phyloP scores from a whole-genome alignment of 2,888 invertebrate genomes.

The Azorinus chamasolen region DNA sequence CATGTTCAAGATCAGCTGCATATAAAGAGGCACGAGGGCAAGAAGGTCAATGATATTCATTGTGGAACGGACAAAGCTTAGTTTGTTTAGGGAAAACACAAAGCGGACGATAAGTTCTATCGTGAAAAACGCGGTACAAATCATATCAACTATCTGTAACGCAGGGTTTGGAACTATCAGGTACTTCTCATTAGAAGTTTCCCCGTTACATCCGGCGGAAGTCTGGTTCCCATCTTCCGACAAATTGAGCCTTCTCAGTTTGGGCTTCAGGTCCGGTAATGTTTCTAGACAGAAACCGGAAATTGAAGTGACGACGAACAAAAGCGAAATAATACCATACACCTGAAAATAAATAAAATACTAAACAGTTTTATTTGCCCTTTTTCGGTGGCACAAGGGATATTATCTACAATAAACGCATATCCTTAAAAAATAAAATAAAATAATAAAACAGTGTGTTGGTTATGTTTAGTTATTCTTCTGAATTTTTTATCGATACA shows the following conservation, averaged over 20 bases:
- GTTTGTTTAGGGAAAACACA: slow-evolving; percentile 80
- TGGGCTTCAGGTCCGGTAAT: slow-evolving; percentile 76
- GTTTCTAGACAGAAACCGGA: slow-evolving; percentile 85
- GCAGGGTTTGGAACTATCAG: slow-evolving; percentile 72
- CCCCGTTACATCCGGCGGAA: slow-evolving; percentile 60
- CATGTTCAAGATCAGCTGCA: slow-evolving; percentile 82
- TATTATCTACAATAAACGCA: neutral
- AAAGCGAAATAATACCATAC: slow-evolving; percentile 83
- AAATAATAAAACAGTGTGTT: too few species aligned
- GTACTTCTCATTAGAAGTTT: slow-evolving; percentile 58
- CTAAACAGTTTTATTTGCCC: neutral
- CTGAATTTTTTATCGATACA: too few species aligned
- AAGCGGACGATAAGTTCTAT: slow-evolving; percentile 83
- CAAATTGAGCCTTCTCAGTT: slow-evolving; percentile 37
- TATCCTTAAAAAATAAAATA: too few species aligned
- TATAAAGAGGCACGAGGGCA: slow-evolving; percentile 84
- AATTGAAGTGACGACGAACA: slow-evolving; percentile 84
- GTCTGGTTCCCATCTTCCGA: slow-evolving; percentile 50
- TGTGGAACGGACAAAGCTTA: slow-evolving; percentile 78
- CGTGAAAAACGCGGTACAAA: slow-evolving; percentile 85
- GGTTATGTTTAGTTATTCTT: too few species aligned
- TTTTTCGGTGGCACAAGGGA: neutral
- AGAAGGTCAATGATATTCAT: slow-evolving; percentile 85
- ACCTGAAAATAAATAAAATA: slow-evolving; percentile 71
- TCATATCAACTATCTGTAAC: slow-evolving; percentile 81